Evolutionary conservation across 2,888 invertebrate species (phyloP).

Genomic region (Folsomia candida): DNA sequence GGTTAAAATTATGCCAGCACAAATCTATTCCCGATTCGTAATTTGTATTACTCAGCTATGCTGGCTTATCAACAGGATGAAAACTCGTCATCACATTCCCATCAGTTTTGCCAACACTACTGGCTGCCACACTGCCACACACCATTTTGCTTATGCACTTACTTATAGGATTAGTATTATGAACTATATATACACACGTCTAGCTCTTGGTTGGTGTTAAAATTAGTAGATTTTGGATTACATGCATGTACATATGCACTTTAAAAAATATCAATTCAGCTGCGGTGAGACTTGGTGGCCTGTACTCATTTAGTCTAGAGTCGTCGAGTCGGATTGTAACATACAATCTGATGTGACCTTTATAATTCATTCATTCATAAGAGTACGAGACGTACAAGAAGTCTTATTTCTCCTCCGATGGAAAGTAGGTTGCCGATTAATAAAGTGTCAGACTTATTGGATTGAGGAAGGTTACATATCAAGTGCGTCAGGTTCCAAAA

Average conservation of each 20-base stretch:
- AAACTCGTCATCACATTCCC: background rate
- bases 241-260: too few species aligned
- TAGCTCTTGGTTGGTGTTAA: too few species aligned
- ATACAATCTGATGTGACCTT: background rate
- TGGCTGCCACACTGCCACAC: background rate
- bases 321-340: background rate
- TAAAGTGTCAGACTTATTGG: background rate
- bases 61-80: background rate
- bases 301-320: too few species aligned
- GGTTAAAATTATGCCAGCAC: conserved; percentile 1
- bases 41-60: background rate
- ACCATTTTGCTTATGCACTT: too few species aligned
- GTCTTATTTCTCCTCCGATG: too few species aligned
- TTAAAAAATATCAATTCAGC: too few species aligned
- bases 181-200: too few species aligned
- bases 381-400: background rate
- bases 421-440: background rate
- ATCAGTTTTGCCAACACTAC: conserved; percentile 3
- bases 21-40: conserved; percentile 14
- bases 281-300: too few species aligned
- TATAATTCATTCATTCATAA: background rate
- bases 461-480: background rate
- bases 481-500: too few species aligned
- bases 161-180: too few species aligned
- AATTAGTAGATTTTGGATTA: too few species aligned